A percentile compares a stretch with the other conserved stretches of the same genome.
Evolutionary conservation across 1,140 invertebrate species (phyloP).

Genomic region (Phymastichus coffea): DNA sequence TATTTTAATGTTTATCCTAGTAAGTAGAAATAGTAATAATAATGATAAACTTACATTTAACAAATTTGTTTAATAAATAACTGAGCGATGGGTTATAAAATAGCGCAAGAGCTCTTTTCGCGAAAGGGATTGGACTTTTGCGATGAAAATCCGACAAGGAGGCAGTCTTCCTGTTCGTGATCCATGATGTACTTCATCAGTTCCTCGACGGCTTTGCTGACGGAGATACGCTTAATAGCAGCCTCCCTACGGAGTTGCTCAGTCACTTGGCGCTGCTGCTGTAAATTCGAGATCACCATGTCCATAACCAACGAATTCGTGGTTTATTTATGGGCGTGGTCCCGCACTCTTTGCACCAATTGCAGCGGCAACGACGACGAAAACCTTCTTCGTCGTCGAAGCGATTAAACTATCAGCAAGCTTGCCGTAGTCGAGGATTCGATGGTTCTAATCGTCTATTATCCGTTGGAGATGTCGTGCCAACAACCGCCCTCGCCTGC

Average conservation of each 20-base stretch:
- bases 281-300: conserved; percentile 86
- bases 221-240: conserved; percentile 80
- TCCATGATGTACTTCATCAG: conserved; percentile 92
- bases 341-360: conserved; percentile 17
- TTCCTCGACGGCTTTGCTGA: conserved; percentile 88
- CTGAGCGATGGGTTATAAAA: conserved; percentile 55
- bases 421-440: too few relatives aligned
- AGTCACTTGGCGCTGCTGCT: conserved; percentile 89
- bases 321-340: conserved; percentile 65
- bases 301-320: conserved; percentile 71
- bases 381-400: too few relatives aligned
- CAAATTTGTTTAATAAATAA: conserved; percentile 10
- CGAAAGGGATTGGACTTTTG: conserved; percentile 97
- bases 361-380: too few relatives aligned
- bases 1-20: too few relatives aligned
- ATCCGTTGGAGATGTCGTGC: too few relatives aligned
- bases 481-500: too few relatives aligned
- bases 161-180: conserved; percentile 91
- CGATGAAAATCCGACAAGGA: conserved; percentile 92
- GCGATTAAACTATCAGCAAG: too few relatives aligned
- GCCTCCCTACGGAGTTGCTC: conserved; percentile 93
- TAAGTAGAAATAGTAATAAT: too few relatives aligned
- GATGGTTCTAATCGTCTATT: too few relatives aligned
- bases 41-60: too few relatives aligned
- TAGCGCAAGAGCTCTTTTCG: conserved; percentile 89